A percentile compares a stretch with the other conserved stretches of the same genome.
Conservation (phyloP, 2,113 vertebrate species). For the Mohoua ochrocephala region DNA sequence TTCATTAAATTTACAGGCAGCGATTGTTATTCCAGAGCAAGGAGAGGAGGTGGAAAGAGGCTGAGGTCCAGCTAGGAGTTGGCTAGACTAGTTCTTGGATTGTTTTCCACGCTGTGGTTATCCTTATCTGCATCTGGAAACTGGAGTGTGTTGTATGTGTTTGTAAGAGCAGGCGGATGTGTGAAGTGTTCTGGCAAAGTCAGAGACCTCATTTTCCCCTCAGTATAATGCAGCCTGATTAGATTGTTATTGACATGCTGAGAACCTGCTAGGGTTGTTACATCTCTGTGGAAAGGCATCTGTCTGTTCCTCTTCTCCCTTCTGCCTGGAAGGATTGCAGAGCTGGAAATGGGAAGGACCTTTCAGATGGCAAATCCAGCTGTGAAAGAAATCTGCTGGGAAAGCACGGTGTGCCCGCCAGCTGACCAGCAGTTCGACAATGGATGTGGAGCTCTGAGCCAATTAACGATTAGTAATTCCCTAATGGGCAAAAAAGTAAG, state of each 20-base stretch:
- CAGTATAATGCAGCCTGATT: slow-evolving; percentile 68
- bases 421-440: slow-evolving; percentile 42
- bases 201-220: slow-evolving; percentile 54
- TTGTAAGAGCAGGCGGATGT: slow-evolving; percentile 41
- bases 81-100: slow-evolving; percentile 49
- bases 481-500: not conserved
- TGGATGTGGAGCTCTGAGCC: slow-evolving; percentile 29
- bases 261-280: slow-evolving; percentile 48
- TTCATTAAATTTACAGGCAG: slow-evolving; percentile 16
- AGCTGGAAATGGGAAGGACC: slow-evolving; percentile 26
- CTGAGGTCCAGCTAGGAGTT: slow-evolving; percentile 42
- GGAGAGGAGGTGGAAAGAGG: slow-evolving; percentile 44
- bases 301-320: slow-evolving; percentile 4
- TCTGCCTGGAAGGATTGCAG: slow-evolving; percentile 37
- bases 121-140: slow-evolving; percentile 64
- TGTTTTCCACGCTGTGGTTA: slow-evolving; percentile 40
- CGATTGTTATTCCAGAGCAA: slow-evolving; percentile 17
- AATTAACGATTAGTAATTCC: slow-evolving; percentile 58
- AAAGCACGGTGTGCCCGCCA: slow-evolving; percentile 12
- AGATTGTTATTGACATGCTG: slow-evolving; percentile 66
- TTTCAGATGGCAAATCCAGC: slow-evolving; percentile 50
- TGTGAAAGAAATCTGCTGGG: slow-evolving; percentile 64
- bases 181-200: slow-evolving; percentile 56
- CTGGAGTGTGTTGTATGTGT: slow-evolving; percentile 31
- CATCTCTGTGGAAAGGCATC: slow-evolving; percentile 52